Conservation (phyloP, 2,113 vertebrate genomes). For the Natator depressus region DNA sequence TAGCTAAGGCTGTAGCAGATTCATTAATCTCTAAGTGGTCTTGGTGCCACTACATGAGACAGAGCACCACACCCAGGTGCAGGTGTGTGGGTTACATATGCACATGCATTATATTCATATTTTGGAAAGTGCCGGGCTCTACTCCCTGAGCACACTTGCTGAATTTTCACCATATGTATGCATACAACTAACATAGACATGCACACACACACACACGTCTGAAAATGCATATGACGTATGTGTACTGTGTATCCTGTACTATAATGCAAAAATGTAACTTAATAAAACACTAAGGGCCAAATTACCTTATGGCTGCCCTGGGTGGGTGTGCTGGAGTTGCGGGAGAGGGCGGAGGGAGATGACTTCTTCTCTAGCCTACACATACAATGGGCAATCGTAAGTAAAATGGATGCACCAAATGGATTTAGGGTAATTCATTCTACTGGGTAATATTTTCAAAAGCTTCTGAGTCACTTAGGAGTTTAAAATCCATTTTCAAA, state of each 20-base stretch:
- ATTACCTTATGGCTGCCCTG: fast-evolving
- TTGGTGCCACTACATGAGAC: no score
- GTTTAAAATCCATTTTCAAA: not conserved
- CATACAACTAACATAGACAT: not conserved
- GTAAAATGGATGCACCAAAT: not conserved
- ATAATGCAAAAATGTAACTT: not conserved
- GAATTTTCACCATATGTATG: not conserved
- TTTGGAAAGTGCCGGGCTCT: not conserved
- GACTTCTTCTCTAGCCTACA: not conserved
- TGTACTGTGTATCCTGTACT: not conserved
- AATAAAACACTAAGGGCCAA: not conserved
- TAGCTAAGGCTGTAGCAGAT: no score
- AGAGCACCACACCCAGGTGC: no score
- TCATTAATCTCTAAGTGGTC: no score
- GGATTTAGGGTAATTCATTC: not conserved
- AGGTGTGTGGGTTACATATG: no score
- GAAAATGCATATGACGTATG: not conserved
- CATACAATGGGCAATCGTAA: not conserved
- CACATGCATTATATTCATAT: not conserved
- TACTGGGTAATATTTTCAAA: not conserved
- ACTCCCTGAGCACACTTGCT: not conserved
- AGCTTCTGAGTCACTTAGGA: not conserved
- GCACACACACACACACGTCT: not conserved
- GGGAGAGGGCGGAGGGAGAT: not conserved
- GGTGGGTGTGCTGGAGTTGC: not conserved